Conservation (phyloP, 2,888 invertebrate species). For the Tridacna crocea region DNA sequence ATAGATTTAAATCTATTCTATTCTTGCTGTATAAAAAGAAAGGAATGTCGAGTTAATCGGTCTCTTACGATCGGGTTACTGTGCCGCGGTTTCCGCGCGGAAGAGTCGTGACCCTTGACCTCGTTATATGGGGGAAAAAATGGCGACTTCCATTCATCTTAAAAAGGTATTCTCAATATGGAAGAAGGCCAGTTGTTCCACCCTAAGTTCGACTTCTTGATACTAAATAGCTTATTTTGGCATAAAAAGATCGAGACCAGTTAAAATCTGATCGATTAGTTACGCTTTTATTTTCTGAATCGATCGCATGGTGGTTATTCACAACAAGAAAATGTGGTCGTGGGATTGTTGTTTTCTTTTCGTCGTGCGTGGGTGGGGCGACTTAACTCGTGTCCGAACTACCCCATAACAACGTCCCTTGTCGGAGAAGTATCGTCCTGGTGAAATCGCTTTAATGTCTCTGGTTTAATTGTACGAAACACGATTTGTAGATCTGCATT, state of each 20-base stretch:
- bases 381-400: too few species aligned
- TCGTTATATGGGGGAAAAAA: conserved; percentile 44
- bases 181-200: background rate
- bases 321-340: background rate
- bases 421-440: too few species aligned
- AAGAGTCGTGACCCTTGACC: conserved; percentile 52
- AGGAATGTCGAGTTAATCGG: too few species aligned
- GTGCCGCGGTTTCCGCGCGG: conserved; percentile 14
- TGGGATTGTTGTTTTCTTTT: conserved; percentile 9
- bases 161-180: conserved; percentile 12
- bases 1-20: too few species aligned
- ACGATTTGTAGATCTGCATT: too few species aligned
- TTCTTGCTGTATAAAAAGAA: too few species aligned
- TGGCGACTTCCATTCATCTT: conserved; percentile 64
- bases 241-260: too few species aligned
- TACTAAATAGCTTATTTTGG: background rate
- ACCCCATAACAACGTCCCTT: too few species aligned
- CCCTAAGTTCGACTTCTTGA: background rate
- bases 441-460: too few species aligned
- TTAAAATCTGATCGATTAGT: too few species aligned
- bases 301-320: conserved; percentile 1
- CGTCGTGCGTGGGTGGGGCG: conserved; percentile 2
- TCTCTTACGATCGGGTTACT: background rate
- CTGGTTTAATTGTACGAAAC: too few species aligned
- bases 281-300: background rate